These are phyloP conservation scores for Taeniopygia guttata DNA, from an alignment of 2,797 vertebrate species.

Conservation along the genomic window DNA sequence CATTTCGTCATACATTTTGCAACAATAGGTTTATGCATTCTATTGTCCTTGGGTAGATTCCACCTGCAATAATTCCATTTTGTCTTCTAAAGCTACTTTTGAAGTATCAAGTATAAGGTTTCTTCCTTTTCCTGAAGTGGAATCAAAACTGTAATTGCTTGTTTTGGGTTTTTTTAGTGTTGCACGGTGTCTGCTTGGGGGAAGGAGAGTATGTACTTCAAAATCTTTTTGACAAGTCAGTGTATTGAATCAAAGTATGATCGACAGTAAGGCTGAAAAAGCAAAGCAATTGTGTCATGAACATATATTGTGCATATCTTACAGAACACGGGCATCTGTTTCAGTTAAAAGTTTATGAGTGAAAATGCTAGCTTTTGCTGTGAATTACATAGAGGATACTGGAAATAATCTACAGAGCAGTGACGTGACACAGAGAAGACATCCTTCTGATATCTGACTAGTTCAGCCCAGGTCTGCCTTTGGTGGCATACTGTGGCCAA, in stretches of 20 bases:
- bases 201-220: not conserved
- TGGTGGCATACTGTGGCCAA: not conserved
- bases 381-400: not conserved
- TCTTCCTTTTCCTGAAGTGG: not conserved
- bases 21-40: not conserved
- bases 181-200: rapidly evolving
- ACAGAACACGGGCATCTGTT: not conserved
- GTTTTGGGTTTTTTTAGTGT: not conserved
- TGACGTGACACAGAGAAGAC: not conserved
- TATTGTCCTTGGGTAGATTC: not conserved
- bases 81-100: not conserved
- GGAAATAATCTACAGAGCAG: not conserved
- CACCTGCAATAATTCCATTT: not conserved
- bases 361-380: not conserved
- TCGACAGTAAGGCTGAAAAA: rapidly evolving
- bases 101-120: not conserved
- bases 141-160: not conserved
- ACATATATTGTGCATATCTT: not conserved
- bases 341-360: not conserved
- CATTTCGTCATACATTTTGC: not conserved
- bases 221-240: not conserved
- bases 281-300: not conserved
- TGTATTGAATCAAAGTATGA: not conserved
- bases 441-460: not conserved
- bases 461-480: not conserved